Evolutionary conservation across 2,113 vertebrate genomes (phyloP).

Genomic region (Cathartes aura): DNA sequence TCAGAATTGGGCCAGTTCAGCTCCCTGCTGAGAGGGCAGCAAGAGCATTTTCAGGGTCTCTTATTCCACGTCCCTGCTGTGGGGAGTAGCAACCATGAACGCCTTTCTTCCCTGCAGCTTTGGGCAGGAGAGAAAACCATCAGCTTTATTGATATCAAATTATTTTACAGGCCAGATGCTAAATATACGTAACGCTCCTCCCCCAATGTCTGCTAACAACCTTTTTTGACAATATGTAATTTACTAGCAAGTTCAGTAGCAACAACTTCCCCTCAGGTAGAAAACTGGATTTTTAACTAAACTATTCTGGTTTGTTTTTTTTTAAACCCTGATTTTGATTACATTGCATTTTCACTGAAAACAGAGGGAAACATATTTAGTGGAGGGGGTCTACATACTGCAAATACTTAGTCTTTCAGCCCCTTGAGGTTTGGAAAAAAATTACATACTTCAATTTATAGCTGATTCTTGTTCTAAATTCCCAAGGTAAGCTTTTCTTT

Average conservation of each 20-base stretch:
- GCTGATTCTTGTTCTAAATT: neutral
- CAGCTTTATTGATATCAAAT: neutral
- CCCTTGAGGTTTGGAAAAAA: neutral
- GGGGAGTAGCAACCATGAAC: neutral
- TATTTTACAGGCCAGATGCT: neutral
- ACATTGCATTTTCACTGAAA: neutral
- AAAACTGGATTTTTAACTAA: neutral
- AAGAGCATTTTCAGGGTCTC: neutral
- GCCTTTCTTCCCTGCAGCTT: neutral
- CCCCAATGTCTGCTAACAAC: neutral
- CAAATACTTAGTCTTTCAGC: neutral
- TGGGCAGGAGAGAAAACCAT: neutral
- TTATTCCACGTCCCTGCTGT: neutral
- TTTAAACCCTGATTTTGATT: neutral
- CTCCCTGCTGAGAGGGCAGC: neutral
- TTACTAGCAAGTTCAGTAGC: neutral
- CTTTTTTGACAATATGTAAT: neutral
- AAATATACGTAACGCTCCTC: neutral
- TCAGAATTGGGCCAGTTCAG: neutral
- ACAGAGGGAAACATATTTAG: neutral
- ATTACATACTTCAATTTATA: neutral
- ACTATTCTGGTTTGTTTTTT: neutral
- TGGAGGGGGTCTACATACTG: neutral
- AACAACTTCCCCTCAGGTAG: neutral
- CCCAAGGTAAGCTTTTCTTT: neutral